A percentile compares a stretch with the other conserved stretches of the same genome.
Conservation (phyloP, 2,113 vertebrate species). For the Melanostigma gelatinosum region DNA sequence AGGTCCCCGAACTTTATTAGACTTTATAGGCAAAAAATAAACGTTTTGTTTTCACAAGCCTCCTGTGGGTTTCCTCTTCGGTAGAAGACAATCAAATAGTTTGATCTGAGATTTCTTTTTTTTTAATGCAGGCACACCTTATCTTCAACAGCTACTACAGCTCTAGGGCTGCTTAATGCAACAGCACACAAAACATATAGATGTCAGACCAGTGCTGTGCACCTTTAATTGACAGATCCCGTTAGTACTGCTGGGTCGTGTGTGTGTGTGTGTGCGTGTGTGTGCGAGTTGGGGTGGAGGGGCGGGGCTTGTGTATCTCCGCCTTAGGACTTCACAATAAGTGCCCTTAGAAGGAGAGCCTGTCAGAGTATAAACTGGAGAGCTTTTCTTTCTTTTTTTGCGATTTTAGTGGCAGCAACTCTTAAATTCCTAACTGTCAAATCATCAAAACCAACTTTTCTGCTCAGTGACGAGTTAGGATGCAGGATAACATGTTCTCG, state of each 20-base stretch:
- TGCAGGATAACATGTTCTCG: neutral
- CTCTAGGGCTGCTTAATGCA: neutral
- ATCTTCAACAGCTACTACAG: neutral
- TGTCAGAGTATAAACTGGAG: slow-evolving; percentile 17
- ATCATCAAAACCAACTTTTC: neutral
- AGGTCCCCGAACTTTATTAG: neutral
- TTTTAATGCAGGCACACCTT: neutral
- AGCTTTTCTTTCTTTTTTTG: neutral
- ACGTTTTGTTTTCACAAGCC: neutral
- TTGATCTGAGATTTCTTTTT: neutral
- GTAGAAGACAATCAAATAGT: neutral
- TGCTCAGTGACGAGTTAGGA: neutral
- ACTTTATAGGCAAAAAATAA: neutral
- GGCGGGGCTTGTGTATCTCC: slow-evolving; percentile 70
- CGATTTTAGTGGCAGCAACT: slow-evolving; percentile 10
- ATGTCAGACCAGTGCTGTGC: neutral
- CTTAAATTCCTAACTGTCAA: neutral
- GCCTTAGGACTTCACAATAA: slow-evolving; percentile 70
- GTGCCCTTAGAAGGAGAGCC: slow-evolving; percentile 79
- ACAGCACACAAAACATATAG: neutral
- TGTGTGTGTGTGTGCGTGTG: slow-evolving; percentile 1
- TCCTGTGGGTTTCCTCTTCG: neutral
- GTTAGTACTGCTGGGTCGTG: slow-evolving; percentile 7
- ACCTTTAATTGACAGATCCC: neutral
- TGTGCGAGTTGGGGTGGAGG: slow-evolving; percentile 21